Base-by-base conservation (phyloP, 2,888 invertebrate genomes). In the Apeira syringaria region DNA sequence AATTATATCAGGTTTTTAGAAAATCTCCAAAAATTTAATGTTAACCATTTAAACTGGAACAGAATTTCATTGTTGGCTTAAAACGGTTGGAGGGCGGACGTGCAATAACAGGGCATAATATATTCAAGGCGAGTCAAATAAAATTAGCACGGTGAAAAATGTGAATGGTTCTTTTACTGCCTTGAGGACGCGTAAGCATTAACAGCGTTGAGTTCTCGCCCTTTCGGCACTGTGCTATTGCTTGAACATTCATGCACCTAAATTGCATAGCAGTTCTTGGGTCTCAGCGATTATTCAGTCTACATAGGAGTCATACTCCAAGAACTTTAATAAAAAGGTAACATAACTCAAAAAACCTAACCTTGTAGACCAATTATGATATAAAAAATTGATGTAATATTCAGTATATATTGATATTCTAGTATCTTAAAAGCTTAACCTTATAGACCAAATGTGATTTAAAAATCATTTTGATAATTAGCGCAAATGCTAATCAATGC, bases 141-240 rank as follows among this genome's bases (percentile, higher is more conserved):
- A 88, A 89, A 89, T 89, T 88, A 89, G 89, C 81, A 85, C 86
- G 84, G 78, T 85, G 83, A 88, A 88, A 88, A 88, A 89, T 89
- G 85, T 88, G 83, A 88, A 86, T 85, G 88, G 74, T 70, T 71
- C 72, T 81, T 83, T 87, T 82, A 84, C 76, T 74, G 78, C 70
- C 72, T 72, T 60, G 69, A 78, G 80, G 73, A 86, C 88, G 85
- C 85, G 87, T 80, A 80, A 77, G 84, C 72, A 82, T 84, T 77
- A 77, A 2, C 4, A 4, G 15, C 70, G 65, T 59, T 61, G 64
- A 64, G 65, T 59, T 35, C 56, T 2, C 59, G 61, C 50, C 64
- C 70, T 62, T n/a, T 63, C 62, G 72, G 68, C 70, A 57, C 24
- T 34, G 41, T 64, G 62, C n/a, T 38, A 25, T 33, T 25, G 55